These are phyloP conservation scores for Pygmarrhopalites habei DNA, from an alignment of 1,140 invertebrate species.

Conservation along the genomic window DNA sequence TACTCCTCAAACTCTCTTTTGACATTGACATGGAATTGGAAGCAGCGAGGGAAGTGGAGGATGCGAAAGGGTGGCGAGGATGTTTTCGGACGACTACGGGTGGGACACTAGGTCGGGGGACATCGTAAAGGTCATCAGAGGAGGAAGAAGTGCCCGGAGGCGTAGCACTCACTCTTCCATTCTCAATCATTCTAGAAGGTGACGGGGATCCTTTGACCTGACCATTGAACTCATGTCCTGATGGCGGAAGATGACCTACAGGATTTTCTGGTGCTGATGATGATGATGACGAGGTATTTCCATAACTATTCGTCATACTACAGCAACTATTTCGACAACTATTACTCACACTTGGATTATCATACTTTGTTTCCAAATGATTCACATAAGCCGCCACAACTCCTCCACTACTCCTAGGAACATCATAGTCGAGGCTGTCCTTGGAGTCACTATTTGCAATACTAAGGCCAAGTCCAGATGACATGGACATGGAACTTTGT, in stretches of 20 bases:
- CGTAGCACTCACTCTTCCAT: neutral
- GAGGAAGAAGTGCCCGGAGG: no score
- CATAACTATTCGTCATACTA: neutral
- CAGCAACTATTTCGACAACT: neutral
- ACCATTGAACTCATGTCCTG: no score
- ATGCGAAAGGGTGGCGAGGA: neutral
- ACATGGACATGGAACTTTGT: conserved; percentile 25
- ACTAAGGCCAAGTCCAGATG: conserved; percentile 17
- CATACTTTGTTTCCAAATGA: conserved; percentile 27
- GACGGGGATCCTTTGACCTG: no score
- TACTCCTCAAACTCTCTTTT: no score
- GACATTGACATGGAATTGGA: no score
- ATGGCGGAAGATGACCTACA: no score
- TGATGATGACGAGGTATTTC: conserved; percentile 5
- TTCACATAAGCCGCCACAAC: conserved; percentile 22
- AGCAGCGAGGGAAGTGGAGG: neutral
- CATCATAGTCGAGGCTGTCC: conserved; percentile 31
- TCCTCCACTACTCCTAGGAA: conserved; percentile 13
- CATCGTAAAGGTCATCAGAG: conserved; percentile 20
- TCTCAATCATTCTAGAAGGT: neutral
- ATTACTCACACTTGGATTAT: neutral
- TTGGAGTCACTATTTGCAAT: conserved; percentile 23
- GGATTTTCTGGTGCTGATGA: no score
- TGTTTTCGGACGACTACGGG: neutral
- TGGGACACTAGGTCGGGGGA: conserved; percentile 10